Base-by-base conservation (phyloP, 2,888 invertebrate genomes). In the Sturmia bella region DNA sequence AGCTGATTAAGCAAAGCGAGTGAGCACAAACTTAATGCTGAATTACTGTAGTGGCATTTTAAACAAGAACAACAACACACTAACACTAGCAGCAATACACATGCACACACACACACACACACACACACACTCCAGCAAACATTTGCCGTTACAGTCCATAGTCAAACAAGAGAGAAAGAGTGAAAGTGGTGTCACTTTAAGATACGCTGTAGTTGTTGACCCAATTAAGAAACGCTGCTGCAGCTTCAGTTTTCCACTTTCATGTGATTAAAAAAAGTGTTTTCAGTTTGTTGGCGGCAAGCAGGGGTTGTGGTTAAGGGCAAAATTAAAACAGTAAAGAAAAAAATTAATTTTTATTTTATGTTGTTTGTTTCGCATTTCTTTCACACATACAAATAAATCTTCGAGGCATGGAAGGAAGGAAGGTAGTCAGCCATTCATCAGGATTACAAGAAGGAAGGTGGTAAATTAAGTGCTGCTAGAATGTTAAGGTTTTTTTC, bases 1-100 rank as follows among this genome's bases (percentile, higher is more conserved):
- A 80, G 80, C 80, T 80, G 74, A 80, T 80, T 80, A 80, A 75
- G 74, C 69, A 43, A 56, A 70, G 15, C 13, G n/a, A 43, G n/a
- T 15, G 0, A 32, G 32, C 15, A 75, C 54, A 69, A 69, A 69
- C 76, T 59, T 57, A 69, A 76, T 76, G 52, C 37, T 69, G 54
- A 76, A 61, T 56, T 54, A 69, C 61, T 61, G 52, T 54, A 37
- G 50, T 75, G 19, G 66, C 27, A 19, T 41, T 50, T 11, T n/a
- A 41, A 27, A 45, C 52, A 66, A 21, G 21, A 32, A 66, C 37
- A 64, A 50, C 17, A 41, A 39, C 19, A 37, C 61, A 37, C 7
- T 7, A 7, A 45, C 37, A 27, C 24, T 32, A 7, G 50, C 17
- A n/a, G n/a, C n/a, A n/a, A 3, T 19, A 27, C 52, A 27, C 12